Conservation (phyloP, 2,888 invertebrate species). For the Dinocampus coccinellae region DNA sequence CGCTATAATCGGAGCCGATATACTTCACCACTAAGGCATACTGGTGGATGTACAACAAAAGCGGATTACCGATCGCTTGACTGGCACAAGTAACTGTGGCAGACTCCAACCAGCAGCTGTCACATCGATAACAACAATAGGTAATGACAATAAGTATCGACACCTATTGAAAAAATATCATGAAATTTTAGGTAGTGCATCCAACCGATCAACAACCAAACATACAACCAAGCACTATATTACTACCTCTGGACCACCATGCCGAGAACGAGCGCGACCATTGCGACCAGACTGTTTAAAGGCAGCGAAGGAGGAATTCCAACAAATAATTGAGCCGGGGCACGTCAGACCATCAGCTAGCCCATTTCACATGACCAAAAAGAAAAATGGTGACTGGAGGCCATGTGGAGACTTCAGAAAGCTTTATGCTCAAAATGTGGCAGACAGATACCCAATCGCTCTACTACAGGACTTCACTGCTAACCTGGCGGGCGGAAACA, state of each 20-base stretch:
- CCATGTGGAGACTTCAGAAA: background rate
- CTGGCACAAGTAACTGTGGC: too few species aligned
- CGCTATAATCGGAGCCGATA: background rate
- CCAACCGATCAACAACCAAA: background rate
- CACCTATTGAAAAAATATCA: too few species aligned
- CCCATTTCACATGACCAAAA: constrained; percentile 46
- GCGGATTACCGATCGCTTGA: background rate
- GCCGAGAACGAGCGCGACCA: constrained; percentile 52
- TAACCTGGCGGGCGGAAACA: background rate
- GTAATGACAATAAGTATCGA: too few species aligned
- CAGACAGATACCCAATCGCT: background rate
- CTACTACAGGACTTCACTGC: background rate
- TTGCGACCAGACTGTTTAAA: constrained; percentile 55
- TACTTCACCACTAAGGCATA: background rate
- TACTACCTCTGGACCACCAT: constrained; percentile 57
- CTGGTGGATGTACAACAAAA: background rate
- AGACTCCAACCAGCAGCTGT: too few species aligned
- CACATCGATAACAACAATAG: too few species aligned
- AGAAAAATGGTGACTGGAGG: background rate
- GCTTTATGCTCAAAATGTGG: background rate
- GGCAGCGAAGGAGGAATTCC: constrained; percentile 55
- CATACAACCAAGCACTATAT: constrained; percentile 49
- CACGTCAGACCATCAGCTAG: constrained; percentile 65
- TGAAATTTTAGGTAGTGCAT: too few species aligned
- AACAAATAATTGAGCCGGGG: constrained; percentile 56